Percentiles rank a stretch among this genome's conserved stretches.
Conservation (phyloP, 2,797 vertebrate species). For the Gallirallus australis region DNA sequence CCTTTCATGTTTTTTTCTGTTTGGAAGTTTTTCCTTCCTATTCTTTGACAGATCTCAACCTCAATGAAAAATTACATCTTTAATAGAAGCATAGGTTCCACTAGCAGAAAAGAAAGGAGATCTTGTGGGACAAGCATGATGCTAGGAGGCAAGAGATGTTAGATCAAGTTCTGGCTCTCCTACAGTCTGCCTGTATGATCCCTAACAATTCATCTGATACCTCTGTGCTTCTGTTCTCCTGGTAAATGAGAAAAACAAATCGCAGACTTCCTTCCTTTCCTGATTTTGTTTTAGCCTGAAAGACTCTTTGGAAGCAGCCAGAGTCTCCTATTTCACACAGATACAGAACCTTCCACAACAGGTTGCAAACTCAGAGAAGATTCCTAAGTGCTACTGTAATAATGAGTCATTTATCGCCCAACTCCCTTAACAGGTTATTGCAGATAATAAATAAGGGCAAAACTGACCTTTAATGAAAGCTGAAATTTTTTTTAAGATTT, state of each 20-base stretch:
- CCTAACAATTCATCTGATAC: not conserved
- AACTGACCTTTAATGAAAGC: not conserved
- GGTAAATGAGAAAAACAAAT: slow-evolving; percentile 61
- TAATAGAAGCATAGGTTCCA: not conserved
- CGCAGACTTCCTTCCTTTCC: slow-evolving; percentile 44
- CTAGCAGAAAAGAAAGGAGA: not conserved
- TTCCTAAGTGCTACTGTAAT: slow-evolving; percentile 20
- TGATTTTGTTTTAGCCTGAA: not conserved
- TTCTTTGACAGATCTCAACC: not conserved
- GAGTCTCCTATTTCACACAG: not conserved
- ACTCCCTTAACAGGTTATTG: slow-evolving; percentile 36
- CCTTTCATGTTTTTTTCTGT: not conserved
- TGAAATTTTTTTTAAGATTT: slow-evolving; percentile 28
- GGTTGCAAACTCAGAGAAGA: slow-evolving; percentile 14
- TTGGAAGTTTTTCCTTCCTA: not conserved
- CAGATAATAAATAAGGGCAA: slow-evolving; percentile 34
- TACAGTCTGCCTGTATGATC: not conserved
- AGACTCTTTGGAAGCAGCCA: not conserved
- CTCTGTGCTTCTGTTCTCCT: slow-evolving; percentile 38
- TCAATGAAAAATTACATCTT: not conserved
- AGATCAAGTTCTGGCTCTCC: not conserved
- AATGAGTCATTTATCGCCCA: slow-evolving; percentile 11
- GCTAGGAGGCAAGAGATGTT: not conserved
- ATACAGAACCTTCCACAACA: not conserved
- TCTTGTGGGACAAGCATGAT: slow-evolving; percentile 4